Conservation (phyloP, 2,113 vertebrate species). For the Chaenogobius annularis region DNA sequence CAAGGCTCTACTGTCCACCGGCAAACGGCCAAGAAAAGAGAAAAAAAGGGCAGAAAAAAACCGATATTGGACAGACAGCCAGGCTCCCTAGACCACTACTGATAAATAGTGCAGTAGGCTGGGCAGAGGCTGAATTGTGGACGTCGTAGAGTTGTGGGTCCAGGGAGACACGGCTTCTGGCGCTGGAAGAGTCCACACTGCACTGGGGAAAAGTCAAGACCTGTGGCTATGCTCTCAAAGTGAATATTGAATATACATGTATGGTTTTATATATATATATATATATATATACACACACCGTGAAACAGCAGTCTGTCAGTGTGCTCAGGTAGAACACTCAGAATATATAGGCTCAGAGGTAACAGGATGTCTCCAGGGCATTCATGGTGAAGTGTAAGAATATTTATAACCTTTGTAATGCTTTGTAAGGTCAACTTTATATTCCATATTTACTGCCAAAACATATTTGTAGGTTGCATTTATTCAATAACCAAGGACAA, state of each 20-base stretch:
- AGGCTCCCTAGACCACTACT: conserved; percentile 68
- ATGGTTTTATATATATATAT: no score
- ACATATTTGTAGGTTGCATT: neutral
- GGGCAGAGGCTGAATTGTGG: conserved; percentile 54
- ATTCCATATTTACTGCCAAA: neutral
- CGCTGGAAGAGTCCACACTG: conserved; percentile 28
- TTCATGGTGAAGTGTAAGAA: neutral
- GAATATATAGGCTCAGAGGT: neutral
- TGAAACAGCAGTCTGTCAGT: conserved; percentile 16
- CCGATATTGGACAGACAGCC: conserved; percentile 75
- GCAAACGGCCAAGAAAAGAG: conserved; percentile 46
- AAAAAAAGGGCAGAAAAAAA: conserved; percentile 36
- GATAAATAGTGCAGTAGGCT: conserved; percentile 54
- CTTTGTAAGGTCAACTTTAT: neutral
- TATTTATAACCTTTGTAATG: neutral
- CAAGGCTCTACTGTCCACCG: conserved; percentile 24
- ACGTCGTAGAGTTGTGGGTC: conserved; percentile 51
- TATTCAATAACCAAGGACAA: neutral
- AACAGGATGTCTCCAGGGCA: neutral
- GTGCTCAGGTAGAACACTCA: conserved; percentile 28
- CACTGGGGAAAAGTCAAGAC: conserved; percentile 38
- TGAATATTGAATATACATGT: conserved; percentile 37
- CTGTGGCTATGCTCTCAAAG: conserved; percentile 37
- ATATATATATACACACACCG: conserved; percentile 22
- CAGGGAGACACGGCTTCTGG: conserved; percentile 31